These are phyloP conservation scores for Orius laevigatus DNA, from an alignment of 1,140 invertebrate genomes.

Conservation along the genomic window DNA sequence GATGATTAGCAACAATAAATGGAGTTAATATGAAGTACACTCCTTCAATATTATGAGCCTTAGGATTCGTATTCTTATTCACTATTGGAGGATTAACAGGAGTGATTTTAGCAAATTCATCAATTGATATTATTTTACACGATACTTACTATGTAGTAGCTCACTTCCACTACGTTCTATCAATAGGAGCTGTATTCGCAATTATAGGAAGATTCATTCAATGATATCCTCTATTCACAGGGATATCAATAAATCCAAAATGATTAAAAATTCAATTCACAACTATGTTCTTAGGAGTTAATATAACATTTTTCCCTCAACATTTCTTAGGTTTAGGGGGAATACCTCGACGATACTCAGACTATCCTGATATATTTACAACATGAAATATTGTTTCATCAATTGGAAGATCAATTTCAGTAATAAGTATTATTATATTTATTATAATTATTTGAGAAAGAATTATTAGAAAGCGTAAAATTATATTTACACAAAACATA, in stretches of 20 bases:
- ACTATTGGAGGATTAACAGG: conserved; percentile 43
- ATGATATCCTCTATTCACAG: conserved; percentile 46
- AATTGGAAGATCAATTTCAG: no score
- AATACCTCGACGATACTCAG: conserved; percentile 53
- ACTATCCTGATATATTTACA: conserved; percentile 47
- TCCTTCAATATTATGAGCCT: no score
- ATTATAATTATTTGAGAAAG: no score
- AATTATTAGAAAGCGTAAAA: no score
- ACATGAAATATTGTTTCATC: conserved; percentile 47
- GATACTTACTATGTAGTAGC: conserved; percentile 61
- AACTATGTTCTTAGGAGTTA: conserved; percentile 46
- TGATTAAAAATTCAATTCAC: conserved; percentile 41
- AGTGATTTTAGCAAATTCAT: no score
- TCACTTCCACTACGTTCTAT: conserved; percentile 55
- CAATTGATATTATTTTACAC: conserved; percentile 49
- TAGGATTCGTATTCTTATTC: conserved; percentile 58
- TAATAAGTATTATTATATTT: no score
- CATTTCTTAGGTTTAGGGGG: conserved; percentile 56
- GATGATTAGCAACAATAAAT: no score
- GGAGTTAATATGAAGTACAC: no score
- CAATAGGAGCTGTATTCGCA: conserved; percentile 51
- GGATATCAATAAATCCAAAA: conserved; percentile 34
- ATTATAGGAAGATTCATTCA: no score
- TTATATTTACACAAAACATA: no score
- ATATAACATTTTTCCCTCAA: conserved; percentile 60